Conservation (phyloP, 2,888 invertebrate genomes). For the Noctua fimbriata region DNA sequence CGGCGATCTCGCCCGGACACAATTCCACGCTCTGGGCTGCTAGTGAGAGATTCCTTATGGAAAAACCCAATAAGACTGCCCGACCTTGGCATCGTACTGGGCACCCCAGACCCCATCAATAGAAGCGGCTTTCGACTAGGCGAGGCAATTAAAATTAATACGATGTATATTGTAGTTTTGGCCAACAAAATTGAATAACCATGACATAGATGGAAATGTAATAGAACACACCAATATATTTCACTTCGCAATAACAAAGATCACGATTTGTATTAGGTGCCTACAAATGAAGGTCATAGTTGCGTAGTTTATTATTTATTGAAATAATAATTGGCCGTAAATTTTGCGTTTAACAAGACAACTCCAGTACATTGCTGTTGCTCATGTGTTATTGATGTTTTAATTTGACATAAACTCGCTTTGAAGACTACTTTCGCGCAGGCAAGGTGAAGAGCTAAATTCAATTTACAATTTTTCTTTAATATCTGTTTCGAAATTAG, state of each 20-base stretch:
- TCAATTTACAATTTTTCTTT: neutral
- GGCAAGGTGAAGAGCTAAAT: neutral
- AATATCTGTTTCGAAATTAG: neutral
- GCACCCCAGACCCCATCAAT: neutral
- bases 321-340: neutral
- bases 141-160: neutral
- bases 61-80: neutral
- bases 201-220: conserved; percentile 20
- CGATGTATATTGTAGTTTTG: neutral
- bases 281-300: conserved; percentile 14
- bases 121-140: neutral
- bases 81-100: neutral
- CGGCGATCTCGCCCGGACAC: neutral
- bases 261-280: conserved; percentile 29
- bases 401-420: neutral
- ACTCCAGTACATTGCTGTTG: neutral
- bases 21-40: neutral
- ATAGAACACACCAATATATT: conserved; percentile 1
- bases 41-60: neutral
- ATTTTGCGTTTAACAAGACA: neutral
- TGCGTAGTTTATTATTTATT: neutral
- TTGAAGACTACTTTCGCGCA: neutral
- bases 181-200: conserved; percentile 20
- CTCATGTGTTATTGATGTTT: neutral
- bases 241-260: neutral